Percentiles rank a stretch among this genome's conserved stretches.
Conservation (phyloP, 2,113 vertebrate genomes). For the Dipodomys ordii region DNA sequence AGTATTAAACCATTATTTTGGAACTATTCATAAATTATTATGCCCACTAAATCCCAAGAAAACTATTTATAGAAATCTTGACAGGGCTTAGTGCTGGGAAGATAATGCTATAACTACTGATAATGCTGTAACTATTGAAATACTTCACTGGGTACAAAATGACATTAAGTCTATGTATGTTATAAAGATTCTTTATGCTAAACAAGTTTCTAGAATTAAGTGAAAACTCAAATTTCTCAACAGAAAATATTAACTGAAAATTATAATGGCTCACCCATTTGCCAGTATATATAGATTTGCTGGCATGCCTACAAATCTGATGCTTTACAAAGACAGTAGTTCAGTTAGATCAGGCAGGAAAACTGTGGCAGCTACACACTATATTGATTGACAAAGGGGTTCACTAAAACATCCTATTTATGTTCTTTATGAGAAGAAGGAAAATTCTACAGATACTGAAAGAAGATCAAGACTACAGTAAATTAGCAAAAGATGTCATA, state of each 20-base stretch:
- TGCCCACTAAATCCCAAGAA: conserved; percentile 59
- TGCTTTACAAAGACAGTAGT: background rate
- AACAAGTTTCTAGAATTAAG: background rate
- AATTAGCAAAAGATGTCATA: conserved; percentile 55
- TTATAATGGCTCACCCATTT: background rate
- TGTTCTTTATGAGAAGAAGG: conserved; percentile 39
- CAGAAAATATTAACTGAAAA: conserved; percentile 44
- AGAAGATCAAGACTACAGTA: conserved; percentile 22
- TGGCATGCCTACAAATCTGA: conserved; percentile 5
- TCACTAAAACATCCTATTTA: conserved; percentile 7
- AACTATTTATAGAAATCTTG: conserved; percentile 52
- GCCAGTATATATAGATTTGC: background rate
- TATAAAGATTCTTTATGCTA: background rate
- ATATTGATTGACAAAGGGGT: background rate
- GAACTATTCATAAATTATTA: conserved; percentile 63
- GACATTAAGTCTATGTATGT: background rate
- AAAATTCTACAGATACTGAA: background rate
- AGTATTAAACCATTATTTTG: conserved; percentile 73
- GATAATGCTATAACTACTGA: background rate
- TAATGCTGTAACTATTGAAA: background rate
- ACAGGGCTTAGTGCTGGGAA: background rate
- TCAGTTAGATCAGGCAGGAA: conserved; percentile 56
- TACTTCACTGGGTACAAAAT: background rate
- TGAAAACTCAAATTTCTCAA: conserved; percentile 37
- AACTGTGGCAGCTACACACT: conserved; percentile 19